phyloP scores from a whole-genome alignment of 2,113 vertebrate species.

The cattle (Bos taurus) region DNA sequence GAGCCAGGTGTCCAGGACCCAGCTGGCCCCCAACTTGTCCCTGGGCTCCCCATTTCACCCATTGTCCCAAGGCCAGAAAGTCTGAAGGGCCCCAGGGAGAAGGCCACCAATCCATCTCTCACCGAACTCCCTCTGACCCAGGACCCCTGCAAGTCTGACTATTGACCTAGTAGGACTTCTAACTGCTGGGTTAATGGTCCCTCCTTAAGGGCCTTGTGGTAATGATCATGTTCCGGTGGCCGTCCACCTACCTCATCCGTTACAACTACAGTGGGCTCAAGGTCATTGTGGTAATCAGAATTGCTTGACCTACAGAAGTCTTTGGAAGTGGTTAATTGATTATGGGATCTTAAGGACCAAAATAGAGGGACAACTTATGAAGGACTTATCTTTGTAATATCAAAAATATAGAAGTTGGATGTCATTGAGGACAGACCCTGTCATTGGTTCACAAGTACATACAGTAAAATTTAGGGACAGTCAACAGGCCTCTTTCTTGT shows the following conservation, averaged over 20 bases:
- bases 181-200: neutral
- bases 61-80: neutral
- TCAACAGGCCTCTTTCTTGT: neutral
- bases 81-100: neutral
- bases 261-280: neutral
- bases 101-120: neutral
- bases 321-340: neutral
- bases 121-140: neutral
- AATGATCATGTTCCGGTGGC: neutral
- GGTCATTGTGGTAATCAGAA: neutral
- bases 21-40: neutral
- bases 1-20: neutral
- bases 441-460: neutral
- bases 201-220: neutral
- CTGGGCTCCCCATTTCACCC: neutral
- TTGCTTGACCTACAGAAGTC: neutral
- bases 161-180: neutral
- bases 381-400: neutral
- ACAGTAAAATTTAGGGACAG: neutral
- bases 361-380: neutral
- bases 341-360: neutral
- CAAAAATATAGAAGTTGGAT: neutral
- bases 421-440: neutral
- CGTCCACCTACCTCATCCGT: accelerated
- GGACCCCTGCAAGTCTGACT: neutral